Evolutionary conservation across 2,113 vertebrate species (phyloP), one percentile per base, ranked within the genome.

Genomic region (Alosa alosa): DNA sequence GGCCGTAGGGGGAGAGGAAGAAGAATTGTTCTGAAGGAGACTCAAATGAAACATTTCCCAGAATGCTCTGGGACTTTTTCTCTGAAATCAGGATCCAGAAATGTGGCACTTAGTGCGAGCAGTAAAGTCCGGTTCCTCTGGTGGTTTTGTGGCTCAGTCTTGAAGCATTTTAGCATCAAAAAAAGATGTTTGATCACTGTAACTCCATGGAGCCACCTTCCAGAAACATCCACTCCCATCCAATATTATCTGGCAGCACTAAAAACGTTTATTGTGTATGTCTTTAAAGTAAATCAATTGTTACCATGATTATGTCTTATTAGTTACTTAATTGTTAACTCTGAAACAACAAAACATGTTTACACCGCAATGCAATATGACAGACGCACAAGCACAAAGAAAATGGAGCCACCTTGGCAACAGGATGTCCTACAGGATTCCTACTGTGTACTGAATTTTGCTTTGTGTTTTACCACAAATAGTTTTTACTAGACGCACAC

Each of bases 21-120:
- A 36, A 36, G 64, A 17, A 78, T 36, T 78, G 72, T 39, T 78
- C 72, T 39, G 72, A 78, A 78, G 31, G 39, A 78, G 31, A 41
- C 72, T 39, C 2, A 78, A 78, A 78, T 78, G 31, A 78, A 78
- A 78, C 72, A 78, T 78, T 78, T 78, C 72, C 72, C 72, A 78
- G 72, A 78, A 39, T 3, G 15, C 41, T 78, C 31, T 78, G 15
- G 13, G 25, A 78, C 72, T 78, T 39, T 13, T 64, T n/a, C 60
- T n/a, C 60, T 64, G 9, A 36, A 39, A 22, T 31, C 15, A 10
- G 52, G 10, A 64, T 64, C 55, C 82, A 83, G 82, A 83, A 83
- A 83, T 55, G 50, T 49, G 46, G 82, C 22, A 18, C 39, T 13
- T 0, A 85, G 6, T 18, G 46, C 31, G 72, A 44, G 68, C 17